Conservation (phyloP, 2,797 vertebrate species). For the Rhyacichthys aspro region DNA sequence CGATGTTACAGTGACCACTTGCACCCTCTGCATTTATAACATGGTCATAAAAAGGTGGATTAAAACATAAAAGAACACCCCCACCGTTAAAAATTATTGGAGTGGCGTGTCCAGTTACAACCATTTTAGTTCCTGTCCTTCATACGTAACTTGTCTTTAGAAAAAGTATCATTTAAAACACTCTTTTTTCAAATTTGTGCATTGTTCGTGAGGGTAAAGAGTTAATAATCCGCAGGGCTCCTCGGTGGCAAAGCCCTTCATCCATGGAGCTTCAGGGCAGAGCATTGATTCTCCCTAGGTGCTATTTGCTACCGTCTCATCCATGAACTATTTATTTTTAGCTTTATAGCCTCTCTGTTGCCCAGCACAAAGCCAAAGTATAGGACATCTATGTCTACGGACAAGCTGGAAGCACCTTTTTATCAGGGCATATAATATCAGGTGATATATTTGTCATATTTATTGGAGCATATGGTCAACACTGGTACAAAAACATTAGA, state of each 20-base stretch:
- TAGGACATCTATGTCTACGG: conserved; percentile 34
- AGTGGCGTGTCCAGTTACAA: conserved; percentile 18
- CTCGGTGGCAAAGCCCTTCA: conserved; percentile 49
- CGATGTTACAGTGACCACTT: conserved; percentile 9
- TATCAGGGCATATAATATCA: neutral
- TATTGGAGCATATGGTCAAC: neutral
- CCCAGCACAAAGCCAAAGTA: conserved; percentile 52
- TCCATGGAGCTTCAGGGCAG: conserved; percentile 44
- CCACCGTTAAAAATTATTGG: conserved; percentile 9
- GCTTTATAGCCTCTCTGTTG: conserved; percentile 55
- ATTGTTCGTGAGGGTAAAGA: conserved; percentile 35
- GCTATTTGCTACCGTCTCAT: conserved; percentile 60
- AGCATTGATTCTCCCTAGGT: conserved; percentile 67
- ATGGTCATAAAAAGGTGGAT: conserved; percentile 15
- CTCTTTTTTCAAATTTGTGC: neutral
- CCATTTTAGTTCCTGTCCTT: neutral
- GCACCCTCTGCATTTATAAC: conserved; percentile 26
- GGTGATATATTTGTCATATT: conserved; percentile 11
- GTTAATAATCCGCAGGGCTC: conserved; percentile 54
- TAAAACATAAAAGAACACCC: conserved; percentile 10
- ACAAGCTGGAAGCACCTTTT: conserved; percentile 21
- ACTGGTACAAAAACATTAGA: conserved; percentile 12
- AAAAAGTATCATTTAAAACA: neutral
- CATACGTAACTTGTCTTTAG: conserved; percentile 10
- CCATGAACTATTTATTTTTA: conserved; percentile 76